Evolutionary conservation across 2,797 vertebrate species (phyloP).

Genomic region (Limnodromus scolopaceus): DNA sequence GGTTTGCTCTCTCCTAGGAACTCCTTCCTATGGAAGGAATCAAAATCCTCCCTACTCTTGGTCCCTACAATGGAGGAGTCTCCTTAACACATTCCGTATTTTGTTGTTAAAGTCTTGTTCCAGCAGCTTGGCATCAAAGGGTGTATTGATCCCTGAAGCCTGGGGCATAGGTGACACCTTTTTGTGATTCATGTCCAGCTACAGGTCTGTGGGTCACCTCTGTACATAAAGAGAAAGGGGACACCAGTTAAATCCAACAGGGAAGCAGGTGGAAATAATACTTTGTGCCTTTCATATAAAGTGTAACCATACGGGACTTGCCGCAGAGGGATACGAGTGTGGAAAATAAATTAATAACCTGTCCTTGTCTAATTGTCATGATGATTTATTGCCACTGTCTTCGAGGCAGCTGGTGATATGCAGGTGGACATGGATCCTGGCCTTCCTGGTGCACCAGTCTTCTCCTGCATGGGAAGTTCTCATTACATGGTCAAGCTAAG

Average conservation of each 20-base stretch:
- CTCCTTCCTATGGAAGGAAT: background rate
- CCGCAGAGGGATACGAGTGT: background rate
- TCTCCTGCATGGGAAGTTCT: background rate
- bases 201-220: background rate
- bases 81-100: background rate
- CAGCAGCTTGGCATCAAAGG: background rate
- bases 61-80: background rate
- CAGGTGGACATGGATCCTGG: background rate
- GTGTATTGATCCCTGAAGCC: background rate
- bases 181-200: background rate
- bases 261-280: background rate
- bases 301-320: accelerated
- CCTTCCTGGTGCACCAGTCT: background rate
- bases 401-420: background rate
- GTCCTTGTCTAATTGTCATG: background rate
- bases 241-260: background rate
- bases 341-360: background rate
- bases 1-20: background rate
- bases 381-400: background rate
- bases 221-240: background rate
- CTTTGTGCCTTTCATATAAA: accelerated
- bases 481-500: accelerated
- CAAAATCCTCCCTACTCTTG: background rate
- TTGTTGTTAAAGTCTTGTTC: background rate
- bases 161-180: background rate